phyloP scores from a whole-genome alignment of 2,888 invertebrate species.

The Callinectes sapidus region DNA sequence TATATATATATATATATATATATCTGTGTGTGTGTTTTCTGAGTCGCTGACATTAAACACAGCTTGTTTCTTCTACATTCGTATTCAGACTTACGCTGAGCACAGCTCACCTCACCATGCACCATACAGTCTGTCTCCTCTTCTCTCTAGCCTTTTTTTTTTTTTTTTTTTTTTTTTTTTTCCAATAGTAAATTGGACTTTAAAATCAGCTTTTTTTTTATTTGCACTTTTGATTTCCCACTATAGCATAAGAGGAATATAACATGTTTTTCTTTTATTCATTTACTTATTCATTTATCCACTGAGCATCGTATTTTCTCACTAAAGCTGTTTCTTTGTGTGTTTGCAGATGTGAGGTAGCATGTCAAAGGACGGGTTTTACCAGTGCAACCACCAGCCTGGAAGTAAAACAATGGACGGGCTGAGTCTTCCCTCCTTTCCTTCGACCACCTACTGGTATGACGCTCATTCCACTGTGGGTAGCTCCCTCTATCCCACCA shows the following conservation, averaged over 20 bases:
- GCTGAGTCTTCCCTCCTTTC: conserved; percentile 57
- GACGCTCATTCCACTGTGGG: conserved; percentile 61
- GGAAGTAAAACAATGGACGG: conserved; percentile 48
- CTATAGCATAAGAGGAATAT: not conserved
- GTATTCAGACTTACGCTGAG: too few relatives aligned
- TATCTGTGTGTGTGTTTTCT: too few relatives aligned
- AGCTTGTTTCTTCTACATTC: too few relatives aligned
- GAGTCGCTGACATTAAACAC: too few relatives aligned
- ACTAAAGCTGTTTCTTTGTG: not conserved
- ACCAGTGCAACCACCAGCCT: conserved; percentile 26
- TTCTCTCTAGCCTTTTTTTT: too few relatives aligned
- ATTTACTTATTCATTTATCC: not conserved
- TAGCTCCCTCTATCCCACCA: conserved; percentile 49
- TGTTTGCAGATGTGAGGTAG: conserved; percentile 49
- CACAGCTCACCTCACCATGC: too few relatives aligned
- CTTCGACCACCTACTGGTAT: conserved; percentile 60
- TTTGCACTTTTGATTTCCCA: too few relatives aligned
- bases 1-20: too few relatives aligned
- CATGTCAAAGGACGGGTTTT: conserved; percentile 55
- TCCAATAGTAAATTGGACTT: too few relatives aligned
- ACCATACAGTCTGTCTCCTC: too few relatives aligned
- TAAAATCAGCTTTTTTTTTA: too few relatives aligned
- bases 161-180: too few relatives aligned
- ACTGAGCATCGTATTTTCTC: not conserved
- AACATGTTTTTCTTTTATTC: not conserved